Evolutionary conservation across 2,797 vertebrate species (phyloP), one percentile per base, ranked within the genome.

Genomic region (Clarias fuscus): DNA sequence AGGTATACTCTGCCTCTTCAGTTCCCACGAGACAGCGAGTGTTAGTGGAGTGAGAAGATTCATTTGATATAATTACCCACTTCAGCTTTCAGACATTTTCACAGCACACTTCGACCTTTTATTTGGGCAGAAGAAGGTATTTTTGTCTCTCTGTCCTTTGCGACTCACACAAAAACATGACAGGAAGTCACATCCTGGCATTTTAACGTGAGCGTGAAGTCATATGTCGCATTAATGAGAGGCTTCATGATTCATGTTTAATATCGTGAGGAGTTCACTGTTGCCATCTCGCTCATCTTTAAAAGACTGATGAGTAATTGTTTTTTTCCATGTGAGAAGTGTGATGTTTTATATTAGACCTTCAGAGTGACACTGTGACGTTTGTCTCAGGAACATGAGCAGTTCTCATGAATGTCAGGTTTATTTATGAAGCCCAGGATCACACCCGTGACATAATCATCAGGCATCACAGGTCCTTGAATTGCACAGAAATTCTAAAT

Each of bases 31-130:
- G 84, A 86, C 76, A 37, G 0, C 7, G 84, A 84, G 62, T 86
- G 89, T 87, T 90, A 89, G 84, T 85, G 79, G 87, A 91, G 90
- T 88, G 88, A 90, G 88, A 91, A 90, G 82, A 90, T 90, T 87
- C 68, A 88, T 90, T 90, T 88, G 76, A 85, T 89, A 86, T 90
- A 89, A 91, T 92, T 89, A 91, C 84, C 83, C 82, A 61, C 86
- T 76, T 68, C 75, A 58, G 83, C 87, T 22, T 80, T 83, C 73
- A 68, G 79, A 86, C 79, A n/a, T 85, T 87, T 90, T 83, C 43
- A 73, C 43, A 56, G 86, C 77, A 84, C 73, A 71, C 33, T 30
- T 58, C 61, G 64, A 80, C 84, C 70, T 85, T 72, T 15, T 30
- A 67, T 53, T 53, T 4, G 43, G 68, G n/a, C 83, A 78, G 59